phyloP scores from a whole-genome alignment of 2,888 invertebrate genomes.

The Athetis lepigone region DNA sequence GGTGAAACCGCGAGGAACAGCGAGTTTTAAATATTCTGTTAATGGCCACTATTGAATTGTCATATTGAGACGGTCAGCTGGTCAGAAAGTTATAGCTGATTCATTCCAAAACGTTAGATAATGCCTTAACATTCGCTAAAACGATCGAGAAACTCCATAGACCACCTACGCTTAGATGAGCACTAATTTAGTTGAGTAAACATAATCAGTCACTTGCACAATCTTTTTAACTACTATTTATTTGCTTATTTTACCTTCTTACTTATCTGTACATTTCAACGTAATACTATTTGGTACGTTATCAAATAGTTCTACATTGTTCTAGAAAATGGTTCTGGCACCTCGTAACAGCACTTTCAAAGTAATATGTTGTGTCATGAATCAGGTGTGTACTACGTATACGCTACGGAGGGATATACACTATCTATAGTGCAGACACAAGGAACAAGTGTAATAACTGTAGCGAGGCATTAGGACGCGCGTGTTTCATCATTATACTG shows the following conservation, averaged over 20 bases:
- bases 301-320: neutral
- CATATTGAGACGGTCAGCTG: no score
- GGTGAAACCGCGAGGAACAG: no score
- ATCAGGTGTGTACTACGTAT: conserved; percentile 12
- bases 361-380: conserved; percentile 17
- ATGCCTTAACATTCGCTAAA: no score
- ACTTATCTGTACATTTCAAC: neutral
- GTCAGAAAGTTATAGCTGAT: no score
- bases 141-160: no score
- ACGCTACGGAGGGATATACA: neutral
- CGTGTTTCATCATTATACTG: conserved; percentile 59
- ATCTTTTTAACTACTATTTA: neutral
- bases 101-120: no score
- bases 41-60: no score
- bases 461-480: conserved; percentile 49
- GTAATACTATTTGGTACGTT: neutral
- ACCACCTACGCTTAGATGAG: no score
- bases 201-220: neutral
- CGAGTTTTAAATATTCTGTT: no score
- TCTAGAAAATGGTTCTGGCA: neutral
- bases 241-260: no score
- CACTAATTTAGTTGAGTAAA: no score
- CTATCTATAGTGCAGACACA: neutral
- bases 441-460: conserved; percentile 37
- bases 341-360: conserved; percentile 9